phyloP scores from a whole-genome alignment of 2,888 invertebrate species.

The Myopa tessellatipennis region DNA sequence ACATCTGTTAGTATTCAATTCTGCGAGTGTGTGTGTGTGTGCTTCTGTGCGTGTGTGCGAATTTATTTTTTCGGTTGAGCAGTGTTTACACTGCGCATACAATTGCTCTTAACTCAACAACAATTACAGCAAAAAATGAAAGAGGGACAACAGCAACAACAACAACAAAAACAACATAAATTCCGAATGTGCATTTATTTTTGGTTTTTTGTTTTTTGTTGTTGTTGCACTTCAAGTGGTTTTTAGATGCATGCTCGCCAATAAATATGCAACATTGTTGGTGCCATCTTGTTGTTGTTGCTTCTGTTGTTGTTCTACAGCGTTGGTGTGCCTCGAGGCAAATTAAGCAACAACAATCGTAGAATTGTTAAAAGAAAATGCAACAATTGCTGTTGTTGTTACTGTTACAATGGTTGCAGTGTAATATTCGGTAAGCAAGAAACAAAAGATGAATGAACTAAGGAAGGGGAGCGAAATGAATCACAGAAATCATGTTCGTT shows the following conservation, averaged over 20 bases:
- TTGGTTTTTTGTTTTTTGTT: not conserved
- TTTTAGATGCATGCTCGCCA: conserved; percentile 32
- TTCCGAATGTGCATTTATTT: conserved; percentile 47
- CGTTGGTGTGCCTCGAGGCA: not conserved
- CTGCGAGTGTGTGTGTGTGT: conserved; percentile 7
- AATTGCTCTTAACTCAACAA: conserved; percentile 34
- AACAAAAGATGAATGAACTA: no score
- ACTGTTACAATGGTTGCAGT: not conserved
- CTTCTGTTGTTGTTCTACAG: not conserved
- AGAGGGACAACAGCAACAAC: not conserved
- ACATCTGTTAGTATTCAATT: not conserved
- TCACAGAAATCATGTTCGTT: no score
- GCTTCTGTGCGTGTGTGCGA: conserved; percentile 19
- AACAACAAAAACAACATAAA: conserved; percentile 30
- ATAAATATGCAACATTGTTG: conserved; percentile 55
- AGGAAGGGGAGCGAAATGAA: no score
- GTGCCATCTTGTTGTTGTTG: not conserved
- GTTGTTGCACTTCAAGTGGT: conserved; percentile 28
- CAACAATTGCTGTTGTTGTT: not conserved
- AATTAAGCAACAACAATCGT: conserved; percentile 21
- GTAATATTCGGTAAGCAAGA: not conserved
- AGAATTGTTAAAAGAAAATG: not conserved
- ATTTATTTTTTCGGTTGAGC: conserved; percentile 34
- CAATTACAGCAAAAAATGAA: not conserved
- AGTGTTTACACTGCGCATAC: conserved; percentile 31